Conservation (phyloP, 2,797 vertebrate species). For the Myripristis murdjan region DNA sequence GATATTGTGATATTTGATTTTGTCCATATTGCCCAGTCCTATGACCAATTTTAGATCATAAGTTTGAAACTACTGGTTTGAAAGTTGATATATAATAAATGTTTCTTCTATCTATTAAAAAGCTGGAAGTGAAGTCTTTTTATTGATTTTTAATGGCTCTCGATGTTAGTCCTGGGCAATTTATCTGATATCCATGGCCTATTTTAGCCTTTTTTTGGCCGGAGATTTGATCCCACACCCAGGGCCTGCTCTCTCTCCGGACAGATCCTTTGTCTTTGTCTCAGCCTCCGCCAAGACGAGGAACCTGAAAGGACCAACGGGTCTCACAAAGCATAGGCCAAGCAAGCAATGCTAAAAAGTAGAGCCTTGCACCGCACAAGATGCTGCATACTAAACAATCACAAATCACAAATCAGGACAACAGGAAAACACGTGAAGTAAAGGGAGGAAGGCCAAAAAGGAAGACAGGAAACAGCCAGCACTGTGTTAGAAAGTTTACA, state of each 20-base stretch:
- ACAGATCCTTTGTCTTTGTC: not conserved
- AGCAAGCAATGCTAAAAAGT: too few species aligned
- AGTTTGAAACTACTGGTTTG: too few species aligned
- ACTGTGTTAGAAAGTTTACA: not conserved
- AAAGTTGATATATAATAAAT: too few species aligned
- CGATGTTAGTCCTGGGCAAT: too few species aligned
- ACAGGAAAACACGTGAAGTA: not conserved
- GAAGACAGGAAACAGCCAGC: constrained; percentile 45
- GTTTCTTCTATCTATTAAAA: too few species aligned
- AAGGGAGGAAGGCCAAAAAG: not conserved
- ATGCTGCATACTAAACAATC: too few species aligned
- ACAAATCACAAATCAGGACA: not conserved
- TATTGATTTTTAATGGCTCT: too few species aligned
- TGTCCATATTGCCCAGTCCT: too few species aligned
- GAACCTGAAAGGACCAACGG: not conserved
- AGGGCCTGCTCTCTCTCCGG: not conserved
- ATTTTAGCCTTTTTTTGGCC: not conserved
- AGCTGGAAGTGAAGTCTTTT: too few species aligned
- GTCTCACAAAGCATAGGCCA: constrained; percentile 27
- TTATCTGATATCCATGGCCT: not conserved
- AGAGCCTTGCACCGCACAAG: too few species aligned
- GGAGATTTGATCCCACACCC: constrained; percentile 17
- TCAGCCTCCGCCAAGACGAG: not conserved
- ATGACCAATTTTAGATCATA: too few species aligned
- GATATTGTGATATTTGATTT: too few species aligned